phyloP scores from a whole-genome alignment of 2,797 vertebrate species.

The Etheostoma perlongum region DNA sequence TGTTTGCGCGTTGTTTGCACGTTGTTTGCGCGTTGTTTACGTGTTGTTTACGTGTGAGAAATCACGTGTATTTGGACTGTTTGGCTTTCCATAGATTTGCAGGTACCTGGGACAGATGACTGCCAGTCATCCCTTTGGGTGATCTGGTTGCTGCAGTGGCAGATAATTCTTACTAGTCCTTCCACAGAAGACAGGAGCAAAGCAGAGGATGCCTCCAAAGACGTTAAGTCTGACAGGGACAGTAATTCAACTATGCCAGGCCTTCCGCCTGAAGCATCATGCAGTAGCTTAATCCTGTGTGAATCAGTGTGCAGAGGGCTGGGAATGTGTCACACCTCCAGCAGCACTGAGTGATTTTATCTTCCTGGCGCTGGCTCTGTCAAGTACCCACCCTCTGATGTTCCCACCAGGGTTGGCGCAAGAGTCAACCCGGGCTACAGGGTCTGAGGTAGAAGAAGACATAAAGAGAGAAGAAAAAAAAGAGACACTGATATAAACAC shows the following conservation, averaged over 20 bases:
- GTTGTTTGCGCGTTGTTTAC: too few relatives aligned
- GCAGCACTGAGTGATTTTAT: slow-evolving; percentile 59
- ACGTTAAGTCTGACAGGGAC: slow-evolving; percentile 75
- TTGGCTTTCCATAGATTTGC: too few relatives aligned
- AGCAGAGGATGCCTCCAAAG: slow-evolving; percentile 69
- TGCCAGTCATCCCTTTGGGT: slow-evolving; percentile 78
- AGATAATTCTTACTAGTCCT: slow-evolving; percentile 45
- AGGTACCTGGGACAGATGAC: slow-evolving; percentile 78
- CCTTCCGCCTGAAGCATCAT: slow-evolving; percentile 76
- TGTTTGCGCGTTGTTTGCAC: too few relatives aligned
- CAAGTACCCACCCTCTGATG: slow-evolving; percentile 60
- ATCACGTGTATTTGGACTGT: too few relatives aligned
- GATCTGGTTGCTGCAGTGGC: slow-evolving; percentile 63
- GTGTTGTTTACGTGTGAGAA: too few relatives aligned
- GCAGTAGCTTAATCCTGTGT: slow-evolving; percentile 75
- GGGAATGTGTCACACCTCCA: slow-evolving; percentile 77
- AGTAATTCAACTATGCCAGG: slow-evolving; percentile 73
- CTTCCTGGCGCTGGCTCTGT: slow-evolving; percentile 57
- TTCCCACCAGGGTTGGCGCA: slow-evolving; percentile 49
- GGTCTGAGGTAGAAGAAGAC: slow-evolving; percentile 49
- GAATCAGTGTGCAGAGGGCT: slow-evolving; percentile 69
- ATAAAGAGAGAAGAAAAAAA: slow-evolving; percentile 45
- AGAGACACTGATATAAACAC: slow-evolving; percentile 35
- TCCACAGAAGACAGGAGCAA: slow-evolving; percentile 48
- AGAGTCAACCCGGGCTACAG: slow-evolving; percentile 55